Evolutionary conservation across 2,888 invertebrate genomes (phyloP).

Genomic region (Melipona bicolor): DNA sequence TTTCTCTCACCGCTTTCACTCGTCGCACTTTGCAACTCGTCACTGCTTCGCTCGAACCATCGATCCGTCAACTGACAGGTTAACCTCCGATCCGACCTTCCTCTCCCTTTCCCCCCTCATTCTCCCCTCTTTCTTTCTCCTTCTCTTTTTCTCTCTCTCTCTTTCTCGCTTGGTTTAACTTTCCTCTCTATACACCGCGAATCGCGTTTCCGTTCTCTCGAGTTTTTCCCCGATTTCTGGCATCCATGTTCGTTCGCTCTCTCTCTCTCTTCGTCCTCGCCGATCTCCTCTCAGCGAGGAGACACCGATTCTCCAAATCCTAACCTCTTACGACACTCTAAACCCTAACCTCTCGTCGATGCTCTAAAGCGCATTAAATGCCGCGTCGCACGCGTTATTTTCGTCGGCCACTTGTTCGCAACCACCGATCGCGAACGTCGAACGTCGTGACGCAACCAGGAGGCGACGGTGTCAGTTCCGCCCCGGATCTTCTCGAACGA

Average conservation of each 20-base stretch:
- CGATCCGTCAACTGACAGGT: conserved; percentile 75
- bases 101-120: background rate
- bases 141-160: background rate
- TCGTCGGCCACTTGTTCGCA: conserved; percentile 60
- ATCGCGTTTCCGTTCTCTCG: background rate
- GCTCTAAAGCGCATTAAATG: conserved; percentile 45
- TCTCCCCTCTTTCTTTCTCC: background rate
- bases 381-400: conserved; percentile 53
- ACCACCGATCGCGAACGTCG: conserved; percentile 43
- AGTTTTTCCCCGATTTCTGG: background rate
- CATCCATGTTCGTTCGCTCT: background rate
- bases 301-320: background rate
- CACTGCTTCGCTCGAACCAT: conserved; percentile 53
- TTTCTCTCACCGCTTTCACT: conserved; percentile 24
- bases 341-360: conserved; percentile 13
- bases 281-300: background rate
- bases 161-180: background rate
- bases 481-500: conserved; percentile 27
- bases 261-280: too few relatives aligned
- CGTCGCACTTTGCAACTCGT: conserved; percentile 14
- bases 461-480: background rate
- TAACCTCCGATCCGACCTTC: conserved; percentile 72
- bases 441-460: too few relatives aligned
- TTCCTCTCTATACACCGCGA: background rate
- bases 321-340: conserved; percentile 35